Evolutionary conservation across 2,888 invertebrate species (phyloP), one percentile per base, ranked within the genome.

Genomic region (Coronaproctus castanopsis): DNA sequence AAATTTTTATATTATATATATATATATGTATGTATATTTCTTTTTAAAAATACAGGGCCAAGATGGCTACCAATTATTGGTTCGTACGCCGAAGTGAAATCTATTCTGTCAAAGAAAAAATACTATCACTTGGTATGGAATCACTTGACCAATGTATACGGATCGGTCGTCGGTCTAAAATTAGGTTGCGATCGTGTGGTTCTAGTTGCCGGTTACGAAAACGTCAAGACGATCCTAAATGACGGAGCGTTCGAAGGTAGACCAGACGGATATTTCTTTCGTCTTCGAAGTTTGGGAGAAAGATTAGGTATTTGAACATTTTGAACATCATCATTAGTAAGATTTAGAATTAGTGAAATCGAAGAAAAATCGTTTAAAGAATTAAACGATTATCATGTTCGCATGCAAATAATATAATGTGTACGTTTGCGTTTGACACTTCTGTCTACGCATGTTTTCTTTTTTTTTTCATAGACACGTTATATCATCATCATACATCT

Each of bases 261-360:
- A 61, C 85, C 85, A 0, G 77, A 82, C 65, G 83, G 79, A 24
- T 85, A 82, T 68, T 81, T 84, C 67, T 78, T 82, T 65, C 74
- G 77, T 63, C 70, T 83, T 61, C 74, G 85, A 59, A 77, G 82
- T 23, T 79, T 82, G 62, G 83, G 83, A 19, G 77, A 80, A 69
- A 73, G 79, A 70, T 71, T 77, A 64, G 85, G 85, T 82, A 69
- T 69, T n/a, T n/a, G n/a, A n/a, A n/a, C 14, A 3, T 19, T 5
- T 55, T 20, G 19, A 55, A 3, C 18, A 55, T 10, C n/a, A 19
- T n/a, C n/a, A 18, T n/a, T n/a, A n/a, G n/a, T n/a, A n/a, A n/a
- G n/a, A n/a, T n/a, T n/a, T n/a, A n/a, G n/a, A n/a, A n/a, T n/a
- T n/a, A n/a, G n/a, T n/a, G n/a, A n/a, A n/a, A n/a, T n/a, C n/a